Conservation (phyloP, 2,888 invertebrate genomes). For the Leuctra nigra region DNA sequence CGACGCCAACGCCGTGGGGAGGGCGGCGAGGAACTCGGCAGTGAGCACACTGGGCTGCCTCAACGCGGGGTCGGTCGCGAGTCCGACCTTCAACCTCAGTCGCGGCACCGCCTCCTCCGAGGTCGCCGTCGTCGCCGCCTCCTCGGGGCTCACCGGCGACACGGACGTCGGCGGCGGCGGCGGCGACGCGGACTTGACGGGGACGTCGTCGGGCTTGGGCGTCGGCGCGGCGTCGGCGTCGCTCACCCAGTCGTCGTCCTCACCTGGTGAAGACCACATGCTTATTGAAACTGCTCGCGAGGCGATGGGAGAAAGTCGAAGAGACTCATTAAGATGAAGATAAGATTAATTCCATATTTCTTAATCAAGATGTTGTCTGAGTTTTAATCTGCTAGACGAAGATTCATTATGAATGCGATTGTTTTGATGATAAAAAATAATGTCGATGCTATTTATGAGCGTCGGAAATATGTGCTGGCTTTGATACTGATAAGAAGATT, state of each 20-base stretch:
- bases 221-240: constrained; percentile 40
- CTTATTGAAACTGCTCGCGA: too few relatives aligned
- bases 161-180: constrained; percentile 33
- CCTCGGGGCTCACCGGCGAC: constrained; percentile 27
- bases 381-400: too few relatives aligned
- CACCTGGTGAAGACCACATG: constrained; percentile 34
- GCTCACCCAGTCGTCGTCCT: constrained; percentile 43
- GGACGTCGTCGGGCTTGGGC: constrained; percentile 36
- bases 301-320: too few relatives aligned
- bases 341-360: too few relatives aligned
- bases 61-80: constrained; percentile 77
- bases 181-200: constrained; percentile 36
- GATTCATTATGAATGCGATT: too few relatives aligned
- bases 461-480: too few relatives aligned
- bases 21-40: constrained; percentile 44
- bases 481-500: too few relatives aligned
- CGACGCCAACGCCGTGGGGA: constrained; percentile 39
- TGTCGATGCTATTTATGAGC: too few relatives aligned
- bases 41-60: constrained; percentile 36
- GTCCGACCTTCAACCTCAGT: constrained; percentile 66
- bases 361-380: too few relatives aligned
- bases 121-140: constrained; percentile 28
- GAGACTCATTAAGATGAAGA: too few relatives aligned
- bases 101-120: constrained; percentile 44
- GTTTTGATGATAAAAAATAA: too few relatives aligned